Evolutionary conservation across 2,797 vertebrate species (phyloP).

Genomic region (Streptopelia turtur): DNA sequence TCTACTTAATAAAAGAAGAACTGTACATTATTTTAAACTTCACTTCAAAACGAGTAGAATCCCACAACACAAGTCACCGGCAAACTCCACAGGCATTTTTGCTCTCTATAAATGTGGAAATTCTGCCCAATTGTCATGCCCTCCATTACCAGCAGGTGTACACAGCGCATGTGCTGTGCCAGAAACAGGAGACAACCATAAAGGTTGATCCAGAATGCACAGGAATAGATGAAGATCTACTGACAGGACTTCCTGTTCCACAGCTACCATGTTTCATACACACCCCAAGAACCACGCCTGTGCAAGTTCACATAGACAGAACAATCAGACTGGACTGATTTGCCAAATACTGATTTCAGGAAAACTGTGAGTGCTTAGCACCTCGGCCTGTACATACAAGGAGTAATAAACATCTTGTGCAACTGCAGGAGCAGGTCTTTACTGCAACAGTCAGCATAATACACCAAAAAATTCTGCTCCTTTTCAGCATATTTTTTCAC

Average conservation of each 20-base stretch:
- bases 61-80: background rate
- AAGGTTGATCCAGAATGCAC: background rate
- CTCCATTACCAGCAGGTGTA: fast-evolving
- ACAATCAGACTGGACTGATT: background rate
- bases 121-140: background rate
- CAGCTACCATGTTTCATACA: background rate
- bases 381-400: background rate
- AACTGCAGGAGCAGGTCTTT: background rate
- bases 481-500: background rate
- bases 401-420: background rate
- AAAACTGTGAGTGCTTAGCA: background rate
- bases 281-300: background rate
- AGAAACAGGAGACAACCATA: background rate
- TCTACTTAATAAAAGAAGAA: background rate
- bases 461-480: background rate
- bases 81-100: background rate
- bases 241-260: background rate
- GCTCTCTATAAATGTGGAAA: background rate
- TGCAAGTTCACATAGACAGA: background rate
- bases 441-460: background rate
- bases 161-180: background rate
- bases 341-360: background rate
- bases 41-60: background rate
- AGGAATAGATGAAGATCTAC: background rate
- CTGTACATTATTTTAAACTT: background rate